Base-by-base conservation (phyloP, 1,140 invertebrate genomes). In the Drosophila santomea region DNA sequence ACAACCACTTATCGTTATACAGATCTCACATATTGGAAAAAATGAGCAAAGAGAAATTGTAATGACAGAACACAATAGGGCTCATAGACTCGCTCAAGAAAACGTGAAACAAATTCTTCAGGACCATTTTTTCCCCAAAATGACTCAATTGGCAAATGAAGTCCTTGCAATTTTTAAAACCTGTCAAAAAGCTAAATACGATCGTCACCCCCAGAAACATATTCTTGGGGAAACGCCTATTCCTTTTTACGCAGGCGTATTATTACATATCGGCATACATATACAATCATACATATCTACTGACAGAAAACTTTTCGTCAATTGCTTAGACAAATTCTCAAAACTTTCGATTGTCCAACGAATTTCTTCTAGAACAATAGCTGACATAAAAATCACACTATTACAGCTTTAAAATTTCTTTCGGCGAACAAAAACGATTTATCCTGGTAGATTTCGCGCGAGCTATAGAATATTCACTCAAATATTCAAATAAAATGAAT, bases 341-440 rank as follows among this genome's bases (percentile, higher is more conserved):
- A 43, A 43, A 43, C 17, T 43, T 43, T 43, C n/a, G 15, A 43
- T 43, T 43, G 39, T 43, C n/a, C 39, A 43, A 43, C 39, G n/a
- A 43, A 43, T 43, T 3, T n/a, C 2, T 43, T 43, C 39, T n/a
- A 43, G 39, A 43, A 43, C 39, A n/a, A 17, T 43, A 36, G 23
- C 23, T 23, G 23, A 23, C 23, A 23, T 23, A 23, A 23, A 23
- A 23, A 23, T 23, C 23, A 0, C 23, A 7, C 7, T 43, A 15
- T 43, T 43, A 43, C 41, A 20, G 4, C 15, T 41, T 44, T 20
- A 11, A 4, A 23, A 23, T 20, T 20, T 44, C 10, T 11, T n/a
- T 2, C 15, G 15, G 10, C 41, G 41, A 20, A 17, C 58, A 35
- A 50, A 60, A 38, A 60, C n/a, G 12, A 50, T 50, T n/a, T 41